A percentile compares a stretch with the other conserved stretches of the same genome.
phyloP scores from a whole-genome alignment of 2,113 vertebrate species.

The Vidua chalybeata region DNA sequence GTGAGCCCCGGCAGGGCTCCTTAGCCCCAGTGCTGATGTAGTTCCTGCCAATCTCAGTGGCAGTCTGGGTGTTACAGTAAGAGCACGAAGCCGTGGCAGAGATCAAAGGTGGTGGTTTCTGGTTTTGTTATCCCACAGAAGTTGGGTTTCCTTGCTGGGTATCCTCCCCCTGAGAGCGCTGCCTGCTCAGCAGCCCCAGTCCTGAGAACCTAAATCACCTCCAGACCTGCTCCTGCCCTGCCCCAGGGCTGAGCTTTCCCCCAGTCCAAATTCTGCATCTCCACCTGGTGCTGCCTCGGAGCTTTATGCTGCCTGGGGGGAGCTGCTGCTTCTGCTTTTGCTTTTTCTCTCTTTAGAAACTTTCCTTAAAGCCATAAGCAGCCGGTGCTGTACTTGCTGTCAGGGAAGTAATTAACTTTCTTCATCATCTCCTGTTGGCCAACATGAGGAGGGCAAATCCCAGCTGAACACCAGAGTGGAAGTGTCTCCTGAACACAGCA shows the following conservation, averaged over 20 bases:
- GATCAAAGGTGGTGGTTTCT: neutral
- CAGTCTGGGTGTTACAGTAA: slow-evolving; percentile 6
- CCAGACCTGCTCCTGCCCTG: neutral
- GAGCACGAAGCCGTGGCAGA: neutral
- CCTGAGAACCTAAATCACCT: neutral
- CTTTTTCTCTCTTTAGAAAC: neutral
- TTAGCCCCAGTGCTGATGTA: neutral
- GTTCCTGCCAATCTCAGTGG: slow-evolving; percentile 9
- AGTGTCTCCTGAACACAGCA: accelerated
- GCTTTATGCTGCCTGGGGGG: neutral
- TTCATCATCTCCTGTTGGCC: neutral
- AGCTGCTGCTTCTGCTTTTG: neutral
- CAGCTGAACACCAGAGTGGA: neutral
- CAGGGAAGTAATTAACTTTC: neutral
- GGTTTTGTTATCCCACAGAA: slow-evolving; percentile 6
- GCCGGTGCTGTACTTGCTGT: accelerated
- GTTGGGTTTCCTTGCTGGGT: neutral
- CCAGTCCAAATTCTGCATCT: accelerated
- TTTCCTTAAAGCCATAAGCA: neutral
- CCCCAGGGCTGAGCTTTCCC: neutral
- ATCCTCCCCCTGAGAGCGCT: neutral
- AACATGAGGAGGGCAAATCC: neutral
- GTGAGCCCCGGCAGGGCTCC: accelerated
- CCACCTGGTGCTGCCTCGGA: accelerated
- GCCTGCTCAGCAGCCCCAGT: neutral